Evolutionary conservation across 2,797 vertebrate genomes (phyloP), one percentile per base, ranked within the genome.

Genomic region (Falco peregrinus): DNA sequence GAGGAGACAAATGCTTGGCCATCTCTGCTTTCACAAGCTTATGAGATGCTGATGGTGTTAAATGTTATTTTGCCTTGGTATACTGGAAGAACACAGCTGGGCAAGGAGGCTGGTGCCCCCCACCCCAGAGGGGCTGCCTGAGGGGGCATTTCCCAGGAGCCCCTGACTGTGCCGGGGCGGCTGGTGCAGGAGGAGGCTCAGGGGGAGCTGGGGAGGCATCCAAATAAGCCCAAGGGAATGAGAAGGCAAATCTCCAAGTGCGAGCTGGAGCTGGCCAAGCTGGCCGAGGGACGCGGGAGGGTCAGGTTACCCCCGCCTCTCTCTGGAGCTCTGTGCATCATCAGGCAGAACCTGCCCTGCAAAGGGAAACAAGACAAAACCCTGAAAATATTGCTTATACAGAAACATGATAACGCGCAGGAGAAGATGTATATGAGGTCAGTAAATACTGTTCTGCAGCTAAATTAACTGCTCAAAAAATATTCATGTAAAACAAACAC

Each of bases 351-450:
- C 57, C 26, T 60, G 51, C 41, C 87, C 60, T 25, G 60, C 2
- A 6, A 35, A 51, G 69, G 69, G 16, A 76, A 75, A 47, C 37
- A 39, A 60, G 29, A 8, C 18, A 39, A 50, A 82, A 57, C 1
- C 18, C 43, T 41, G 18, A 24, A 57, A 47, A 16, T 33, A 5
- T 16, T 35, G 48, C 41, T 67, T 45, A 13, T 22, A 21, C 13
- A 68, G 53, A 65, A 17, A 11, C 5, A 4, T 1, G 39, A 31
- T 33, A 50, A 17, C 0, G 1, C 1, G 0, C 65, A 10, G 70
- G 43, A 39, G 25, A 16, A 39, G 25, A 16, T 47, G 70, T 6
- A 3, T 6, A 12, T 3, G 48, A 51, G 53, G 70, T 51, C n/a
- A 47, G 64, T 41, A 76, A 85, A 56, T 16, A 16, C 43, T 37